Base-by-base conservation (phyloP, 2,888 invertebrate genomes). In the Callinectes sapidus region DNA sequence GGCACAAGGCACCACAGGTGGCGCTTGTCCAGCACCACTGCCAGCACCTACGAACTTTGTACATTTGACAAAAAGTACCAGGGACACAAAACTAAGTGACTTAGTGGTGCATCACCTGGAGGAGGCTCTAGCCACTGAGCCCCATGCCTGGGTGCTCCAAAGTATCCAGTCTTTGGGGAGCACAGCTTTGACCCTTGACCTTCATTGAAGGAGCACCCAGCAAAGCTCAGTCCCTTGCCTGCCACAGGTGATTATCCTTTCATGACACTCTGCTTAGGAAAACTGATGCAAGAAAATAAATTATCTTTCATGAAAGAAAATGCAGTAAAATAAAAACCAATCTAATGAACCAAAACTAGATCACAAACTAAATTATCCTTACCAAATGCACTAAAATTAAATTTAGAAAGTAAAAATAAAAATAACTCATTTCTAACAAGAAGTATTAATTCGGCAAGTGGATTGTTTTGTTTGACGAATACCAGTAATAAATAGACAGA, bases 181-280 rank as follows among this genome's bases (percentile, higher is more conserved):
- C 81, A 35, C 0, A 35, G 81, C 81, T 35, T 81, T 81, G 81
- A 81, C 81, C 81, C 35, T 32, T 1, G 81, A 81, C 81, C 81
- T 81, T 81, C 81, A 81, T 81, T 14, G 32, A 14, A 81, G 81
- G 81, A 81, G 81, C 81, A 81, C 81, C 81, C 23, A n/a, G 81
- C 35, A 81, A 14, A 81, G 35, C 32, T 35, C 35, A 81, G 81
- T 35, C 81, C 35, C 81, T 35, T n/a, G 81, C 81, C 81, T 35
- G 23, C 32, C 81, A 71, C 81, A 35, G 32, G 32, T 14, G 81
- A 81, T 32, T 81, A 28, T 28, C 71, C 23, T 35, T 32, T 35
- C 14, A 14, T 35, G 23, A 81, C 81, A 81, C 81, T 81, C 35
- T 81, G 81, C 81, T 81, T 35, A 35, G 81, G 35, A 35, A 71